Evolutionary conservation across 2,797 vertebrate species (phyloP), one percentile per base, ranked within the genome.

Genomic region (Acanthis flammea): DNA sequence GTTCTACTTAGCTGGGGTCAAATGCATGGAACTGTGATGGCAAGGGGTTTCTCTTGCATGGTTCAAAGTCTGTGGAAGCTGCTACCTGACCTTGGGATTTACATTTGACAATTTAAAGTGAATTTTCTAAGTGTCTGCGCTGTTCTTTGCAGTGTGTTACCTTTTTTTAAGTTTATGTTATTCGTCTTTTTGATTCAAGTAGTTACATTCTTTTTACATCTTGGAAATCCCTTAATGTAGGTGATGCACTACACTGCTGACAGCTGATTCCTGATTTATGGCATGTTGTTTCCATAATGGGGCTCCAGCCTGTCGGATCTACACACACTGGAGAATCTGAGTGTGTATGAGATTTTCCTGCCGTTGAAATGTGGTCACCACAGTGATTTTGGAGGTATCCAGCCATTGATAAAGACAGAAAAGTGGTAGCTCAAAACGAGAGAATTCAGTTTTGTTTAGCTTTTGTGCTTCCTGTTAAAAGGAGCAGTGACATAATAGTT

Each of bases 71-170:
- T 76, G 84, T 80, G 96, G 93, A 93, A 93, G 96, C 94, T 96
- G 94, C 96, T 93, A 85, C 80, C 83, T 42, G 94, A 96, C 97
- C 83, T 96, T 87, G 92, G 91, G 88, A 81, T 96, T 93, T 96
- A 74, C 83, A n/a, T 51, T 88, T 95, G 96, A 93, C 79, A 67
- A 79, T 44, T 76, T 51, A 19, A 75, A 63, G 91, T 84, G 55
- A 71, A 35, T 91, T 92, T 87, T 77, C 67, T 0, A 72, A 92
- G 67, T 75, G 24, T 82, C 62, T 47, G 51, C 50, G 37, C 79
- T 58, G 79, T 91, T 91, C 66, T 82, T 94, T 89, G 67, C 39
- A 13, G 92, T 68, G 78, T 90, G 67, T 94, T 78, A 47, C 1
- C 1, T 71, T 84, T 65, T 35, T 75, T 91, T 50, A 60, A 68